Evolutionary conservation across 30 jellyfish, hydroid and myxozoan species (phyloP), one percentile per base, ranked within the genome.

Genomic region (Phacellophora camtschatica): DNA sequence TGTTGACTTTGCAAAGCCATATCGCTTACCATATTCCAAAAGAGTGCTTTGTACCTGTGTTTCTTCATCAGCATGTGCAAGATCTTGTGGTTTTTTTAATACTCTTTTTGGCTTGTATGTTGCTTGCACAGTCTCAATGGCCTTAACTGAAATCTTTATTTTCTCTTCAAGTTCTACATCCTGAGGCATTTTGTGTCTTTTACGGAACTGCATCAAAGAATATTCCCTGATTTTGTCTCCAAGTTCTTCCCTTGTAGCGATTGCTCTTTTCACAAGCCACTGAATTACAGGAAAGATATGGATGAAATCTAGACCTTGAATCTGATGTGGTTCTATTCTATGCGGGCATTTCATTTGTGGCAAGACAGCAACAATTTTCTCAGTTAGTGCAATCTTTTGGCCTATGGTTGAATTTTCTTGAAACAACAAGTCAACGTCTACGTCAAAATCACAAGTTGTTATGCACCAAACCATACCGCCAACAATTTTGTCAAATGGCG

Each of bases 401-500:
- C 97, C 97, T 37, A 94, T 94, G 2, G 97, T 87, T 4, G 97
- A 94, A 53, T 94, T 94, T 65, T 94, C 99, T 82, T 86, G 97
- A 66, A 94, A 94, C 67, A 94, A 74, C 19, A 94, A 86, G 78
- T 94, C 99, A 12, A 88, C 97, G 67, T 94, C 99, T 7, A 94
- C 96, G 81, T 94, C 99, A 64, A 82, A 87, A 53, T 94, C 99
- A 74, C 97, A 86, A 23, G 96, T 75, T 28, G 96, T 74, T 33
- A 87, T 87, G 58, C 97, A 94, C 99, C 99, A 94, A 8, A 79
- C 94, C 99, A 94, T 94, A 13, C 99, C 99, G n/a, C 99, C 99
- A 2, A 94, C 97, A 15, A 94, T 97, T 84, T 94, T 94, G 72
- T 94, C 99, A 56, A 94, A 94, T 43, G 97, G 96, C 2, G 97